Base-by-base conservation (phyloP, 2,797 vertebrate species). In the Tokudaia tokunoshimensis region DNA sequence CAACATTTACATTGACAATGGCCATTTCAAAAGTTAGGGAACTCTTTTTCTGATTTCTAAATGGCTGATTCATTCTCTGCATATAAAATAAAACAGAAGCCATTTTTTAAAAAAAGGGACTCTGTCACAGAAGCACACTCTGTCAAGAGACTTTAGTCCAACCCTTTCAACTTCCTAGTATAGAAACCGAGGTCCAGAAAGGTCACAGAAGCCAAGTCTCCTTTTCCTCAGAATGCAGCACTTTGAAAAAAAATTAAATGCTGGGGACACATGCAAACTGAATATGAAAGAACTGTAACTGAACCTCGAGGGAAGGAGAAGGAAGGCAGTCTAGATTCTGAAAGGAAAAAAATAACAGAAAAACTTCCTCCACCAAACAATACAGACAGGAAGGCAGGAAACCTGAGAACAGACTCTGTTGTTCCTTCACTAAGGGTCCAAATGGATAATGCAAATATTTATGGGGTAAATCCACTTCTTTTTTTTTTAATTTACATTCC, bases 11-110 rank as follows among this genome's bases (percentile, higher is more conserved):
- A 76, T 76, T 90, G 90, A 52, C 26, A 93, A 92, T 88, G 76
- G 55, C 17, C 67, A 90, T 91, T 94, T 93, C 84, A 86, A 96
- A 95, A 96, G 61, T 94, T 87, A 79, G 63, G n/a, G 63, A 47
- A 57, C 50, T 87, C n/a, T 74, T 70, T 67, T 83, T 80, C 84
- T 74, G 61, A 75, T 61, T 81, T 95, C 87, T 92, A 26, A 92
- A 75, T 93, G 79, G 72, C 26, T 92, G 76, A 95, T 92, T 97
- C 67, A 94, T 79, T 94, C 74, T 85, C 61, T 93, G 44, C 41
- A 90, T 63, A 55, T 80, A 96, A 97, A 96, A 92, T 81, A 44
- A 96, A 97, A 94, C 41, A 89, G 22, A 84, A 84, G 87, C 34
- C 41, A 89, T 94, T 92, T 89, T 92, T 14, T 37, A 41, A 44